Evolutionary conservation across 2,797 vertebrate species (phyloP).

Genomic region (Notolabrus celidotus): DNA sequence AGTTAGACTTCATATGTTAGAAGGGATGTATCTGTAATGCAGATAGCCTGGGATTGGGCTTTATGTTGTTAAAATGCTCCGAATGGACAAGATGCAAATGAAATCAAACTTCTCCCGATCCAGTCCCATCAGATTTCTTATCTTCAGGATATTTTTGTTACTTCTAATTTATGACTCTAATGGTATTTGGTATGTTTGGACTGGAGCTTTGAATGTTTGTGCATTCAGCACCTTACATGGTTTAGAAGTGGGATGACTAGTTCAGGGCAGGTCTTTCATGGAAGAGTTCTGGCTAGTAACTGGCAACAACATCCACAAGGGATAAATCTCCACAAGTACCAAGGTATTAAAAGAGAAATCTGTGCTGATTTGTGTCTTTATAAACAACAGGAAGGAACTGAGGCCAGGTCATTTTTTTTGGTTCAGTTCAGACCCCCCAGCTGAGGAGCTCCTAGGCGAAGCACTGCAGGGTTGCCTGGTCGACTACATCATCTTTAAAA

Average conservation of each 20-base stretch:
- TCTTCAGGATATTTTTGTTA: conserved; percentile 21
- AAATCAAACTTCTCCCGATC: conserved; percentile 37
- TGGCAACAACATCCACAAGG: conserved; percentile 57
- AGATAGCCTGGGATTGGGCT: conserved; percentile 22
- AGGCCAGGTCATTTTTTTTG: conserved; percentile 48
- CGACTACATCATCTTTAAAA: too few species aligned
- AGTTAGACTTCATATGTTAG: conserved; percentile 19
- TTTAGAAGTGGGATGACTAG: conserved; percentile 27
- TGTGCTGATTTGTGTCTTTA: conserved; percentile 68
- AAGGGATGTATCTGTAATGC: conserved; percentile 28
- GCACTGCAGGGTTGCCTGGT: too few species aligned
- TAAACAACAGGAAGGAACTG: conserved; percentile 75
- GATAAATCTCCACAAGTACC: conserved; percentile 60
- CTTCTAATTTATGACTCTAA: conserved; percentile 40
- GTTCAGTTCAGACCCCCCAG: conserved; percentile 18
- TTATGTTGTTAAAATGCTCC: conserved; percentile 30
- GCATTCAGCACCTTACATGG: conserved; percentile 44
- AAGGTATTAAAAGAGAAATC: conserved; percentile 59
- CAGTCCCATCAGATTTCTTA: conserved; percentile 21
- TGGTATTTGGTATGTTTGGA: conserved; percentile 36
- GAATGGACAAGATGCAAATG: conserved; percentile 28
- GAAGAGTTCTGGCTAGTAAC: conserved; percentile 37
- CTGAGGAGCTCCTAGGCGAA: conserved; percentile 37
- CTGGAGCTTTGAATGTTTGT: conserved; percentile 28
- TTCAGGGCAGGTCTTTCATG: conserved; percentile 43